phyloP scores from a whole-genome alignment of 2,888 invertebrate genomes.

The Quadroppia sp. region DNA sequence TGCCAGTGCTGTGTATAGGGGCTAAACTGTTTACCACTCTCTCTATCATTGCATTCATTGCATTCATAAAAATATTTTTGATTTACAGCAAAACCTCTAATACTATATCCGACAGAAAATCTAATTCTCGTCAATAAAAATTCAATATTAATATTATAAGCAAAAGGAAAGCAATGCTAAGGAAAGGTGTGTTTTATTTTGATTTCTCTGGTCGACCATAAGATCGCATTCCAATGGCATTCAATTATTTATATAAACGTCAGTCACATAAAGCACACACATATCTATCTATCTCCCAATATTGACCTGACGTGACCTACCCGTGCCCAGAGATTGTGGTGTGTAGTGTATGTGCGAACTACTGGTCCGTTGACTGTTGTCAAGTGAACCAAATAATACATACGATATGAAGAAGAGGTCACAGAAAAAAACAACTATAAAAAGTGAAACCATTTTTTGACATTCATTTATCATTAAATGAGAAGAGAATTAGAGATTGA shows the following conservation, averaged over 20 bases:
- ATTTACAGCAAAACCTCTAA: not conserved
- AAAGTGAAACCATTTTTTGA: conserved; percentile 3
- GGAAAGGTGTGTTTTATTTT: conserved; percentile 4
- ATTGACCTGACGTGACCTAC: not conserved
- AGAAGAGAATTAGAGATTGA: not conserved
- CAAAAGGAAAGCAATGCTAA: no score
- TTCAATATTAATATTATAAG: not conserved
- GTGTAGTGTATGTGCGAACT: no score
- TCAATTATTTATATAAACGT: conserved; percentile 1
- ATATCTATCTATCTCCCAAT: not conserved
- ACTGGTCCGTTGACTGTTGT: no score
- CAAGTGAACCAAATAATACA: not conserved
- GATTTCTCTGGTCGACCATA: not conserved
- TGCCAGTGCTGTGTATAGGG: not conserved
- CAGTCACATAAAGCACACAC: not conserved
- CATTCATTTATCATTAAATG: not conserved
- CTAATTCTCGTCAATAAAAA: not conserved
- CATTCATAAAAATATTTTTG: no score
- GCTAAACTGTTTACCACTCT: not conserved
- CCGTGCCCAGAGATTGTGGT: no score
- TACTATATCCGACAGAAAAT: conserved; percentile 6
- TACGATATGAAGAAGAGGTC: no score
- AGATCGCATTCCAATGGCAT: not conserved
- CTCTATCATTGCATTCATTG: not conserved
- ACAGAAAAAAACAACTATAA: not conserved